Evolutionary conservation across 2,888 invertebrate species (phyloP).

Genomic region (Epicampocera succincta): DNA sequence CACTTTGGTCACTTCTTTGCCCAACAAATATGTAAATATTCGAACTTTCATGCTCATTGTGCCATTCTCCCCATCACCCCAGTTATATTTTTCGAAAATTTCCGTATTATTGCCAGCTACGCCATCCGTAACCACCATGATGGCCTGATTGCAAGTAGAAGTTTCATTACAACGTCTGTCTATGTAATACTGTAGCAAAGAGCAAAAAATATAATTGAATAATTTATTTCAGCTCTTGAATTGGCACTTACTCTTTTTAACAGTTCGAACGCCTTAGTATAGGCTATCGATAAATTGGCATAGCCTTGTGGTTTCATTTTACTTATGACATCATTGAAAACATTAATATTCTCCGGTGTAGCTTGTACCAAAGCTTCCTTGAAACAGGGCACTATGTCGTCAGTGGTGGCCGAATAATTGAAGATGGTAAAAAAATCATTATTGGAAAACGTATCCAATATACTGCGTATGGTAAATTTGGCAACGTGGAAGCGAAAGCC

Average conservation of each 20-base stretch:
- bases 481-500: conserved; percentile 90
- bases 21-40: conserved; percentile 97
- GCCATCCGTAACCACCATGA: conserved; percentile 98
- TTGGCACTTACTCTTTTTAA: conserved; percentile 87
- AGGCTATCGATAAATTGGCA: conserved; percentile 92
- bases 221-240: no score
- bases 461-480: conserved; percentile 91
- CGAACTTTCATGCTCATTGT: conserved; percentile 90
- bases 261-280: conserved; percentile 91
- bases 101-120: conserved; percentile 93
- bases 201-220: no score
- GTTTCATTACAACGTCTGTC: conserved; percentile 83
- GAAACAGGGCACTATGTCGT: conserved; percentile 92
- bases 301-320: conserved; percentile 87
- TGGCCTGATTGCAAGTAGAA: conserved; percentile 93
- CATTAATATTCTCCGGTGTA: conserved; percentile 90
- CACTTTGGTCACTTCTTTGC: conserved; percentile 95
- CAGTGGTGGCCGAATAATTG: conserved; percentile 88
- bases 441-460: conserved; percentile 97
- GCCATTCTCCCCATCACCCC: conserved; percentile 84
- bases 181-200: conserved; percentile 81
- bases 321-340: conserved; percentile 87
- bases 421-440: conserved; percentile 98
- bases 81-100: conserved; percentile 91
- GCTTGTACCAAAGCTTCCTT: conserved; percentile 92